A percentile compares a stretch with the other conserved stretches of the same genome.
These are phyloP conservation scores for Tetropium fuscum DNA, from an alignment of 2,888 invertebrate genomes.

Conservation along the genomic window DNA sequence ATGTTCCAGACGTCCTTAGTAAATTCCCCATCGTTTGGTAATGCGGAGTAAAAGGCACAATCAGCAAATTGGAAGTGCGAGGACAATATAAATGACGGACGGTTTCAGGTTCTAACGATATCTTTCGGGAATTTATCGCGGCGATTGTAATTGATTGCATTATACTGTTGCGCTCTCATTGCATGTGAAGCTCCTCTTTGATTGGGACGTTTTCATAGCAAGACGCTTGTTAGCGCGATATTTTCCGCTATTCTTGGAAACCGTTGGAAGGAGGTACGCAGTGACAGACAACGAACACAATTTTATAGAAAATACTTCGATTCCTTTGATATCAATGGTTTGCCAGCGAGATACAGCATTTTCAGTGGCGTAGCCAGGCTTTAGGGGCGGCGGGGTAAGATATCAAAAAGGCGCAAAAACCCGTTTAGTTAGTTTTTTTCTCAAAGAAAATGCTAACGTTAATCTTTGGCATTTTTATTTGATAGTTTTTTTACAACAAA, in stretches of 20 bases:
- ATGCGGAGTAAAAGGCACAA: conserved; percentile 47
- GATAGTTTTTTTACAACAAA: no score
- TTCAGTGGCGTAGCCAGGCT: no score
- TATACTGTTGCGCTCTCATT: conserved; percentile 54
- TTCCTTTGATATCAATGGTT: no score
- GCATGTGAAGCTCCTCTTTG: conserved; percentile 51
- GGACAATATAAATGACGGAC: conserved; percentile 57
- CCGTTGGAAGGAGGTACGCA: no score
- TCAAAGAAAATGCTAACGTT: no score
- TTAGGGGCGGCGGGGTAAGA: no score
- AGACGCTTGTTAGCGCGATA: conserved; percentile 43
- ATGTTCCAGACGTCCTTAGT: conserved; percentile 1
- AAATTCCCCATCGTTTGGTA: conserved; percentile 18
- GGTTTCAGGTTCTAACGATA: conserved; percentile 62
- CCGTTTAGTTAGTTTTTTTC: no score
- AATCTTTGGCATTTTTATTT: no score
- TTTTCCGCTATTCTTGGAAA: not conserved
- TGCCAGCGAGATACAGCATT: no score
- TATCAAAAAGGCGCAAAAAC: no score
- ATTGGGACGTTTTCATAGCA: conserved; percentile 40
- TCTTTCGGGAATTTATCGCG: conserved; percentile 59
- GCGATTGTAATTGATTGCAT: conserved; percentile 57
- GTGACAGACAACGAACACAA: not conserved
- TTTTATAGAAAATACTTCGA: no score
- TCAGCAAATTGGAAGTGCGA: conserved; percentile 51